Percentiles rank a stretch among this genome's conserved stretches.
Conservation (phyloP, 2,797 vertebrate species). For the Crenichthys baileyi region DNA sequence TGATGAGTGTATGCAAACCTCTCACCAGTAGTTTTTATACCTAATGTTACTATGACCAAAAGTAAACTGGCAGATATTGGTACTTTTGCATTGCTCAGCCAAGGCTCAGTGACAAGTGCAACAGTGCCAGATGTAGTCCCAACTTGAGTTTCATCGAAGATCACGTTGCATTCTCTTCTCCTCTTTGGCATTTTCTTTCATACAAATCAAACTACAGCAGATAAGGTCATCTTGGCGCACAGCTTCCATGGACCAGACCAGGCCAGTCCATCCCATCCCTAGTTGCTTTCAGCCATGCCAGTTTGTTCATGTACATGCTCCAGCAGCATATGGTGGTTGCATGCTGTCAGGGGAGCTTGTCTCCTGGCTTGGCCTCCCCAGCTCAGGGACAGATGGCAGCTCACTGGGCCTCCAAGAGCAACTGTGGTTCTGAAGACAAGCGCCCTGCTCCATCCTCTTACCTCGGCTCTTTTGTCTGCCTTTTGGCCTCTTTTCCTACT, state of each 20-base stretch:
- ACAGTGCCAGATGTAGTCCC: background rate
- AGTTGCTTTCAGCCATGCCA: conserved; percentile 44
- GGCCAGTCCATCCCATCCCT: conserved; percentile 34
- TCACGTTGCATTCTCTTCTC: conserved; percentile 2
- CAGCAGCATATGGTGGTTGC: conserved; percentile 88
- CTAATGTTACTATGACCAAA: background rate
- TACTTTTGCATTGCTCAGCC: background rate
- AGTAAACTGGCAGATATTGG: background rate
- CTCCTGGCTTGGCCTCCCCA: conserved; percentile 83
- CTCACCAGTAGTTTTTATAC: background rate
- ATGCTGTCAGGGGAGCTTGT: conserved; percentile 84
- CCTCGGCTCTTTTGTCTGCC: conserved; percentile 62
- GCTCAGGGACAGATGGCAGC: conserved; percentile 89
- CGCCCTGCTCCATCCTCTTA: conserved; percentile 42
- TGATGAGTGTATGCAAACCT: background rate
- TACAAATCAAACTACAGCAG: conserved; percentile 24
- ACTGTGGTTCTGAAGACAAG: conserved; percentile 76
- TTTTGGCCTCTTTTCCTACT: conserved; percentile 38
- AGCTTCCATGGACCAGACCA: conserved; percentile 9
- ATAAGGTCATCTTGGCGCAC: conserved; percentile 45
- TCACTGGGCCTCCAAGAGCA: conserved; percentile 85
- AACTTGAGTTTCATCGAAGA: background rate
- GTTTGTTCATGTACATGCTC: conserved; percentile 51
- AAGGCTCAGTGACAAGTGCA: background rate
- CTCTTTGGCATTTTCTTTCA: conserved; percentile 15